Evolutionary conservation across 1,140 invertebrate genomes (phyloP).

Genomic region (Drosophila murphyi): DNA sequence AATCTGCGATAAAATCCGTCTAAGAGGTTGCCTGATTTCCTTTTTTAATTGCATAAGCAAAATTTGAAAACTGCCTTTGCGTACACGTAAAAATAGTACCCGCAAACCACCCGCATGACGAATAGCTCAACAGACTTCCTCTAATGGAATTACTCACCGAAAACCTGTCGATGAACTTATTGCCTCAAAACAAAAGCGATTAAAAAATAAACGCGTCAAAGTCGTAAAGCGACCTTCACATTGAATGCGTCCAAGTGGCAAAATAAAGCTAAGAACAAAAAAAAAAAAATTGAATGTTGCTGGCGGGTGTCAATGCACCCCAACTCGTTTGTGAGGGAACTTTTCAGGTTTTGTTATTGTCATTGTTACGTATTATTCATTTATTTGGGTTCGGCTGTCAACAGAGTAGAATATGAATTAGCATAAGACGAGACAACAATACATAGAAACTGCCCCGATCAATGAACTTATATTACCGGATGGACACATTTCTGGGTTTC

Average conservation of each 20-base stretch:
- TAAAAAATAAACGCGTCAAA: conserved; percentile 34
- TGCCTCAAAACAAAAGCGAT: conserved; percentile 41
- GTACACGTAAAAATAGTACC: too few species aligned
- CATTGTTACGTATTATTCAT: conserved; percentile 55
- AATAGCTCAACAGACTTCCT: conserved; percentile 58
- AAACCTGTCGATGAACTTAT: conserved; percentile 61
- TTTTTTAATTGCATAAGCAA: neutral
- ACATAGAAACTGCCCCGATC: conserved; percentile 52
- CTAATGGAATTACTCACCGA: conserved; percentile 64
- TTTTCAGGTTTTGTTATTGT: conserved; percentile 53
- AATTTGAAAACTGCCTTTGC: neutral
- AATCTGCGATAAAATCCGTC: too few species aligned
- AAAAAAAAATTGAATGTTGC: conserved; percentile 3
- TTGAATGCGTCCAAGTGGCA: conserved; percentile 58
- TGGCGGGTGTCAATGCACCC: conserved; percentile 67
- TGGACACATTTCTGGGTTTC: conserved; percentile 60
- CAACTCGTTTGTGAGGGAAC: conserved; percentile 56
- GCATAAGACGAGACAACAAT: conserved; percentile 48
- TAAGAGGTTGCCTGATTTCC: too few species aligned
- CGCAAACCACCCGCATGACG: conserved; percentile 49
- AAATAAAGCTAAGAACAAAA: conserved; percentile 14
- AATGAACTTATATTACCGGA: conserved; percentile 59
- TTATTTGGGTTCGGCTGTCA: conserved; percentile 56
- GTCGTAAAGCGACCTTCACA: conserved; percentile 65
- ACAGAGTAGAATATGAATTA: conserved; percentile 61